These are phyloP conservation scores for Notechis scutatus DNA, from an alignment of 2,113 vertebrate species.

Conservation along the genomic window DNA sequence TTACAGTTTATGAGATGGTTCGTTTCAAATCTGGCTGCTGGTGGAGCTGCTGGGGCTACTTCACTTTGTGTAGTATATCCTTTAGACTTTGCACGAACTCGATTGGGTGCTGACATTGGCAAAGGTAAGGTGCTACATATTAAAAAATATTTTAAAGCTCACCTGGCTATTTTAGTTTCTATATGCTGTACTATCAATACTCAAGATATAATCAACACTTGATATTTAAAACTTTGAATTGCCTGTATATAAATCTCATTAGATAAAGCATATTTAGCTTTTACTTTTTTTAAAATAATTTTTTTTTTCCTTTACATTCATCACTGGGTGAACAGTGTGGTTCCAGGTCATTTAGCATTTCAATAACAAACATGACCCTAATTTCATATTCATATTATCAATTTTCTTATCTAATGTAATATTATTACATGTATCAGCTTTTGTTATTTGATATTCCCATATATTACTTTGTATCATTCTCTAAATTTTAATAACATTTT, in stretches of 20 bases:
- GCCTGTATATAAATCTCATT: not conserved
- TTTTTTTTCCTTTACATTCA: too few species aligned
- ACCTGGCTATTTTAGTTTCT: not conserved
- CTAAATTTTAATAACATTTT: too few species aligned
- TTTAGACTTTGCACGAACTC: constrained; percentile 58
- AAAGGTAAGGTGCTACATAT: constrained; percentile 47
- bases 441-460: too few species aligned
- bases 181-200: not conserved
- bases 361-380: too few species aligned
- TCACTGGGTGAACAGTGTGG: too few species aligned
- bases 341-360: too few species aligned
- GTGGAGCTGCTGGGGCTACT: constrained; percentile 62
- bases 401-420: too few species aligned
- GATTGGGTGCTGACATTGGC: constrained; percentile 54
- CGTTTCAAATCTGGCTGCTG: constrained; percentile 60
- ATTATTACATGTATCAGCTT: too few species aligned
- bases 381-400: too few species aligned
- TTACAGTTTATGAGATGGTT: constrained; percentile 65
- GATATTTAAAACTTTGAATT: not conserved
- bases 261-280: not conserved
- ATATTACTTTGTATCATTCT: too few species aligned
- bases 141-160: not conserved
- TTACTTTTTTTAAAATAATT: not conserved
- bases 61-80: constrained; percentile 61
- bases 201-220: not conserved